Percentiles rank a stretch among this genome's conserved stretches.
These are phyloP conservation scores for Uria aalge DNA, from an alignment of 2,113 vertebrate genomes.

Conservation along the genomic window DNA sequence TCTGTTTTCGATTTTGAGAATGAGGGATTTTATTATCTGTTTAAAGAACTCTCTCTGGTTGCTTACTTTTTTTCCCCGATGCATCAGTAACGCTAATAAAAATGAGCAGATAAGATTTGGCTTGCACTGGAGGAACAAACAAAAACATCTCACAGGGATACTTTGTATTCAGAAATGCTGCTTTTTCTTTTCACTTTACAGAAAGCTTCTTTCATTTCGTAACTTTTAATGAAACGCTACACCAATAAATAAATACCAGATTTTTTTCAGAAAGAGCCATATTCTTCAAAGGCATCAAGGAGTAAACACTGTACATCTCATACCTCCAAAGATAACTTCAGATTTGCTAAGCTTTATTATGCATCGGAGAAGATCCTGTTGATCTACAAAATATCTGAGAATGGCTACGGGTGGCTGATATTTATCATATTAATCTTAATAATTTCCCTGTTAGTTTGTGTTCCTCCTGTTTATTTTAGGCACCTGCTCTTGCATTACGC, in stretches of 20 bases:
- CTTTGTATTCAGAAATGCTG: not conserved
- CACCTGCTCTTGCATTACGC: not conserved
- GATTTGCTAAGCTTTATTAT: not conserved
- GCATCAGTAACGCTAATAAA: constrained; percentile 52
- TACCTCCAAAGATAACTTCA: not conserved
- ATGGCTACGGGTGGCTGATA: not conserved
- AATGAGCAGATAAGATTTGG: constrained; percentile 13
- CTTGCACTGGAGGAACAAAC: not conserved
- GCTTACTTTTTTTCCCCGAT: constrained; percentile 15
- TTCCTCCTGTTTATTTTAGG: not conserved
- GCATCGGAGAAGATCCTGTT: not conserved
- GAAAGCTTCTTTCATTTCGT: not conserved
- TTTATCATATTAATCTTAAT: not conserved
- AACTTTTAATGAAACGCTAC: not conserved
- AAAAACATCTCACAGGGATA: not conserved
- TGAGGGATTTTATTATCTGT: constrained; percentile 71
- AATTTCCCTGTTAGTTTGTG: not conserved
- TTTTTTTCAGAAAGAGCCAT: not conserved
- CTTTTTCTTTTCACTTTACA: constrained; percentile 48
- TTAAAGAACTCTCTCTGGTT: constrained; percentile 59
- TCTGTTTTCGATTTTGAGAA: constrained; percentile 70
- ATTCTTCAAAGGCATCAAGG: not conserved
- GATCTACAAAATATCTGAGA: not conserved
- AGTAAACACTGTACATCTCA: not conserved
- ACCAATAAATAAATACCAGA: not conserved